Percentiles rank a stretch among this genome's conserved stretches.
Conservation (phyloP, 2,888 invertebrate genomes). For the Patella depressa region DNA sequence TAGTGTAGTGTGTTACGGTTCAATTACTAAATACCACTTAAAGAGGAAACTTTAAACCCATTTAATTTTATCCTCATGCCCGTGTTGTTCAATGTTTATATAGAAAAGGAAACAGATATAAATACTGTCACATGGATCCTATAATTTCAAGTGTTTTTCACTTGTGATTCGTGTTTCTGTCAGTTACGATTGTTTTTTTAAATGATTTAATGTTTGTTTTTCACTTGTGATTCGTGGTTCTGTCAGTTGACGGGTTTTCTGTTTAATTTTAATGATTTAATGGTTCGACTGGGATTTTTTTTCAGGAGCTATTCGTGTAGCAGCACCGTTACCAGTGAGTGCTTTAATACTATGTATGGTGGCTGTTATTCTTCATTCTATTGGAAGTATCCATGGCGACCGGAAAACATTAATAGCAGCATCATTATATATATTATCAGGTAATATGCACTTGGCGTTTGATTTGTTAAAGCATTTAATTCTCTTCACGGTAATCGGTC, state of each 20-base stretch:
- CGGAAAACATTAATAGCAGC: slow-evolving; percentile 60
- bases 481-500: neutral
- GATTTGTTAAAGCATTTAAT: neutral
- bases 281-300: neutral
- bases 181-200: too few species aligned
- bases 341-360: slow-evolving; percentile 57
- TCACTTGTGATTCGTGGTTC: too few species aligned
- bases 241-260: neutral
- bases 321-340: slow-evolving; percentile 57
- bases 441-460: slow-evolving; percentile 38
- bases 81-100: too few species aligned
- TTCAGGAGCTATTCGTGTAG: slow-evolving; percentile 59
- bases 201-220: too few species aligned
- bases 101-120: too few species aligned
- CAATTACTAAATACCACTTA: too few species aligned
- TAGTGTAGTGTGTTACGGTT: too few species aligned
- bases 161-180: too few species aligned
- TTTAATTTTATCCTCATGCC: too few species aligned
- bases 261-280: neutral
- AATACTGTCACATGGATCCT: too few species aligned
- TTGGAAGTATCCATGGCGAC: slow-evolving; percentile 58
- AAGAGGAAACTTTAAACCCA: too few species aligned
- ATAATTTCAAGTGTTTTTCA: too few species aligned
- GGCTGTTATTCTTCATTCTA: slow-evolving; percentile 54
- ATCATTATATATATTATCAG: slow-evolving; percentile 59